Conservation (phyloP, 2,797 vertebrate species). For the Phataginus tetradactyla region DNA sequence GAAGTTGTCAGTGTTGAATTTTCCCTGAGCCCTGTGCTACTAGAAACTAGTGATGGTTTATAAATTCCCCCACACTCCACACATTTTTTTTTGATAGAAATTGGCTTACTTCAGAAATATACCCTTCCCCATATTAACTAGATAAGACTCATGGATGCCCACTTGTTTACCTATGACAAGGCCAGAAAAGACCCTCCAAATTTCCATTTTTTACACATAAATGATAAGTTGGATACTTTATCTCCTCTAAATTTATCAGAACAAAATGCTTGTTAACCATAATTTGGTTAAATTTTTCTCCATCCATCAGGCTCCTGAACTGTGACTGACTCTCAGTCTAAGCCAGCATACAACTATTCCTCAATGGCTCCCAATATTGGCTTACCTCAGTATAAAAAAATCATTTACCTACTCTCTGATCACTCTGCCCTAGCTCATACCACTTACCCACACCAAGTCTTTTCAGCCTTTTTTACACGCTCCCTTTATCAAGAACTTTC, state of each 20-base stretch:
- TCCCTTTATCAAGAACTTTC: background rate
- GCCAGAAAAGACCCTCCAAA: background rate
- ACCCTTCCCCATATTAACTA: background rate
- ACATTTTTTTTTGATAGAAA: background rate
- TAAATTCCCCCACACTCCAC: background rate
- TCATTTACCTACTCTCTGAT: too few relatives aligned
- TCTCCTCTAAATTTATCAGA: background rate
- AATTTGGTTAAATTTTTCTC: background rate
- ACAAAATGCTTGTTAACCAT: background rate
- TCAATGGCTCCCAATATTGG: background rate
- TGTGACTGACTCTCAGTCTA: background rate
- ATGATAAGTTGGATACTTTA: background rate
- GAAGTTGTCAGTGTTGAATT: background rate
- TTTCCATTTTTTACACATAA: background rate
- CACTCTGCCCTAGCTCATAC: background rate
- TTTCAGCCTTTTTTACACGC: background rate
- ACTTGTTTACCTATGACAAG: background rate
- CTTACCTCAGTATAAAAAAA: background rate
- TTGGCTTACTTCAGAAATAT: background rate
- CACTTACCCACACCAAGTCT: background rate
- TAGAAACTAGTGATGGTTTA: background rate
- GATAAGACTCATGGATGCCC: background rate
- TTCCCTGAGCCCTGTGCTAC: background rate
- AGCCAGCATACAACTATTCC: background rate
- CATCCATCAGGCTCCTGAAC: background rate